Evolutionary conservation across 1,140 invertebrate genomes (phyloP), one percentile per base, ranked within the genome.

Genomic region (Brachionus sp.): DNA sequence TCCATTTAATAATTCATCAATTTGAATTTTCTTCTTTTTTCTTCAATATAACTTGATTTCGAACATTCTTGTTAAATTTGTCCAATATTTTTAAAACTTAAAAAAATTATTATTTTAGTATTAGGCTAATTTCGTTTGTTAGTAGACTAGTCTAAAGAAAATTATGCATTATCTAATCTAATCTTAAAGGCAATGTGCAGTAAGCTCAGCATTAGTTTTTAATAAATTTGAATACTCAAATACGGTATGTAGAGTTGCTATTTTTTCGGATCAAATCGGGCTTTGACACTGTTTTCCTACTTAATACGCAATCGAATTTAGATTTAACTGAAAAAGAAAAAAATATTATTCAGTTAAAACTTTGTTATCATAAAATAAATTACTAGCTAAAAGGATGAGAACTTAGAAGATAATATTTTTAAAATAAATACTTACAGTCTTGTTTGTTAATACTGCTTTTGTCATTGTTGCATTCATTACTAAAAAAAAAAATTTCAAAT

Each of bases 381-480:
- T 29, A 29, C 29, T 2, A 29, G 1, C 29, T 29, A 29, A 29
- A 29, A 29, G 29, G 3, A 29, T 29, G 29, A 29, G 3, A 29
- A 29, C 29, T 29, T 2, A 29, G 29, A 29, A 2, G 29, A 29
- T 29, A 29, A 2, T 29, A 29, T 29, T 29, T 29, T 29, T 29
- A 29, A 2, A 29, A 42, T 19, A 10, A 25, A 46, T 75, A 46
- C 70, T 75, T 75, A 75, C 70, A 75, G 25, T 75, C 70, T 75
- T 75, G 70, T 75, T 75, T 75, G 37, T 75, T 75, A 25, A 75
- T 75, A 46, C 70, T 75, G 70, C 70, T 75, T 46, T 44, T 75
- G 13, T 75, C 70, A 12, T 12, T n/a, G 9, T 19, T 46, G 39
- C 19, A 13, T 44, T 75, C 39, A 25, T 44, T 75, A 16, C 42